phyloP scores from a whole-genome alignment of 2,888 invertebrate genomes.

The Drosophila yooni region DNA sequence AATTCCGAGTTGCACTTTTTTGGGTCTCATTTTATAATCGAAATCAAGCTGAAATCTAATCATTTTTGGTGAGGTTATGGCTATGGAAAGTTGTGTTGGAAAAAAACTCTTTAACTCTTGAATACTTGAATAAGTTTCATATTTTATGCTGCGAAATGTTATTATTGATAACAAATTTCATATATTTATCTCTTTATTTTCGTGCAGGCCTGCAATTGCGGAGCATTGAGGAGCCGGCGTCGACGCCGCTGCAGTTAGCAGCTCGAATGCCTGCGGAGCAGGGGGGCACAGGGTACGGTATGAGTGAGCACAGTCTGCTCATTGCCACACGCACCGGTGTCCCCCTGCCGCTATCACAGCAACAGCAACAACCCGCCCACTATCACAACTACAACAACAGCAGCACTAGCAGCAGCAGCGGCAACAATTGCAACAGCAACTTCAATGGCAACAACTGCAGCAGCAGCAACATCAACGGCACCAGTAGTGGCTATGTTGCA shows the following conservation, averaged over 20 bases:
- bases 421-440: slow-evolving; percentile 21
- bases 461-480: slow-evolving; percentile 22
- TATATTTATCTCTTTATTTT: slow-evolving; percentile 12
- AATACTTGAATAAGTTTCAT: not conserved
- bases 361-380: slow-evolving; percentile 71
- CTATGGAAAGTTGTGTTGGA: too few species aligned
- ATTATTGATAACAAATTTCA: not conserved
- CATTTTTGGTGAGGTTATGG: too few species aligned
- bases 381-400: slow-evolving; percentile 57
- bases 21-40: not conserved
- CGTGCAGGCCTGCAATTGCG: slow-evolving; percentile 92
- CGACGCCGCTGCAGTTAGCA: slow-evolving; percentile 83
- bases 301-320: slow-evolving; percentile 86
- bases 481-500: slow-evolving; percentile 40
- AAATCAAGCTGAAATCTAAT: not conserved
- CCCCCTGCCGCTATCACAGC: slow-evolving; percentile 84
- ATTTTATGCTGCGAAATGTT: not conserved
- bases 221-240: slow-evolving; percentile 93
- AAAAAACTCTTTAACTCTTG: not conserved
- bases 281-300: slow-evolving; percentile 87
- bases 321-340: slow-evolving; percentile 85
- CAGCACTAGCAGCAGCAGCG: slow-evolving; percentile 31
- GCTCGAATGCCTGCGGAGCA: slow-evolving; percentile 87
- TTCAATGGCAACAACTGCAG: slow-evolving; percentile 16
- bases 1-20: not conserved